A percentile compares a stretch with the other conserved stretches of the same genome.
phyloP scores from a whole-genome alignment of 2,113 vertebrate species.

The Colistium nudipinnis region DNA sequence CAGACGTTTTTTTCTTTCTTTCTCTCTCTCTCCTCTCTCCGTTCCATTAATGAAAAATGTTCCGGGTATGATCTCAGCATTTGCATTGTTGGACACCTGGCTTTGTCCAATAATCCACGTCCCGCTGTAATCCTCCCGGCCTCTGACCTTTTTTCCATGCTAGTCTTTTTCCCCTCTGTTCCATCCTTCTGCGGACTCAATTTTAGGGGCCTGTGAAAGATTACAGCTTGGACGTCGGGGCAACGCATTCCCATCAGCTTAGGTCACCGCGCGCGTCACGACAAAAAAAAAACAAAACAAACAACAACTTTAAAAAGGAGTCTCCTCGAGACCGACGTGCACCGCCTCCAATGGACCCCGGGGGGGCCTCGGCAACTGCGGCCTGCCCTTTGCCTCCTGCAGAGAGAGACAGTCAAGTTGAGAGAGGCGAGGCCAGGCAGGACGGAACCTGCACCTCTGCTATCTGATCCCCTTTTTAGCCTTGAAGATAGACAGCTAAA shows the following conservation, averaged over 20 bases:
- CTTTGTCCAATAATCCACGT: conserved; percentile 27
- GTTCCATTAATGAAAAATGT: conserved; percentile 23
- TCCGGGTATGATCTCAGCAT: conserved; percentile 60
- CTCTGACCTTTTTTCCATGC: conserved; percentile 57
- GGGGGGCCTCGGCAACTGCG: conserved; percentile 35
- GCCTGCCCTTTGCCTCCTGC: conserved; percentile 56
- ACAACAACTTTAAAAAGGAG: neutral
- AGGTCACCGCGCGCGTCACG: neutral
- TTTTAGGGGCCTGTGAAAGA: conserved; percentile 10
- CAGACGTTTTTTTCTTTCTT: neutral
- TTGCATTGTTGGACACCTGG: conserved; percentile 39
- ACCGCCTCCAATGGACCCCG: conserved; percentile 9
- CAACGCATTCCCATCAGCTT: neutral
- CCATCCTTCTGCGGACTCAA: conserved; percentile 21
- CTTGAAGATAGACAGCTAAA: conserved; percentile 1
- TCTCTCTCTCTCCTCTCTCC: neutral
- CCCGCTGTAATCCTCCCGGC: conserved; percentile 33
- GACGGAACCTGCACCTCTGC: conserved; percentile 46
- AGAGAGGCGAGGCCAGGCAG: conserved; percentile 33
- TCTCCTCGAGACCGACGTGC: neutral
- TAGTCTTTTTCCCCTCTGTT: conserved; percentile 17
- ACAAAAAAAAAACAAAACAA: too few relatives aligned
- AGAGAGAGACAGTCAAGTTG: conserved; percentile 14
- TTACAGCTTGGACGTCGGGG: neutral
- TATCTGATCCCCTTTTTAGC: conserved; percentile 37